A percentile compares a stretch with the other conserved stretches of the same genome.
Evolutionary conservation across 2,113 vertebrate genomes (phyloP).

Genomic region (Cariama cristata): DNA sequence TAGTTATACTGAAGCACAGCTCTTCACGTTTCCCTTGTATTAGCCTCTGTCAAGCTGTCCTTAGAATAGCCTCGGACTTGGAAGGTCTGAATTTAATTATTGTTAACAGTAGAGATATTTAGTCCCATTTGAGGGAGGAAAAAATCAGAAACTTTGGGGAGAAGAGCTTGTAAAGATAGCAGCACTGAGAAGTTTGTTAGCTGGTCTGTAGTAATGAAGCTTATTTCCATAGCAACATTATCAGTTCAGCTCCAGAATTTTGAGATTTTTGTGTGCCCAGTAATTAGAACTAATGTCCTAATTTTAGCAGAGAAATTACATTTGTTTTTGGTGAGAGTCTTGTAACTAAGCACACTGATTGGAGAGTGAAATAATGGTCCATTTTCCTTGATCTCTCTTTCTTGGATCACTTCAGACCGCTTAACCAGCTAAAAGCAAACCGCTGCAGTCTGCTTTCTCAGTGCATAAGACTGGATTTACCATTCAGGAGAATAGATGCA

Average conservation of each 20-base stretch:
- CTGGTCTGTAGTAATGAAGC: constrained; percentile 15
- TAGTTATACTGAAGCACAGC: neutral
- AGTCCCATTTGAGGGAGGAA: neutral
- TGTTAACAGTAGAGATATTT: neutral
- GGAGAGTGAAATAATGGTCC: constrained; percentile 32
- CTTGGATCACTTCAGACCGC: neutral
- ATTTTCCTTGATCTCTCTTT: constrained; percentile 14
- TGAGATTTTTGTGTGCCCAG: constrained; percentile 4
- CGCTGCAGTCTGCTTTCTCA: neutral
- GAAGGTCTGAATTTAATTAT: constrained; percentile 9
- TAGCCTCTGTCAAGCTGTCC: neutral
- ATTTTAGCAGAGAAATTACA: constrained; percentile 38
- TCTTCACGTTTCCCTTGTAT: neutral
- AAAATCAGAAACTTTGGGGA: neutral
- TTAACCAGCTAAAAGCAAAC: neutral
- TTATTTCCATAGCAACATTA: constrained; percentile 57
- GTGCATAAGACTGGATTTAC: neutral
- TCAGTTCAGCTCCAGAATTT: neutral
- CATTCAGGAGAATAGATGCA: neutral
- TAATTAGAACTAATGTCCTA: constrained; percentile 56
- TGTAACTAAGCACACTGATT: constrained; percentile 5
- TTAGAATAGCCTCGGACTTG: neutral
- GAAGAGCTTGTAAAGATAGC: neutral
- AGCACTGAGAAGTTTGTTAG: neutral
- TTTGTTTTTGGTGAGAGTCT: constrained; percentile 24